Evolutionary conservation across 2,888 invertebrate genomes (phyloP), one percentile per base, ranked within the genome.

Genomic region (Cataglyphis cursor): DNA sequence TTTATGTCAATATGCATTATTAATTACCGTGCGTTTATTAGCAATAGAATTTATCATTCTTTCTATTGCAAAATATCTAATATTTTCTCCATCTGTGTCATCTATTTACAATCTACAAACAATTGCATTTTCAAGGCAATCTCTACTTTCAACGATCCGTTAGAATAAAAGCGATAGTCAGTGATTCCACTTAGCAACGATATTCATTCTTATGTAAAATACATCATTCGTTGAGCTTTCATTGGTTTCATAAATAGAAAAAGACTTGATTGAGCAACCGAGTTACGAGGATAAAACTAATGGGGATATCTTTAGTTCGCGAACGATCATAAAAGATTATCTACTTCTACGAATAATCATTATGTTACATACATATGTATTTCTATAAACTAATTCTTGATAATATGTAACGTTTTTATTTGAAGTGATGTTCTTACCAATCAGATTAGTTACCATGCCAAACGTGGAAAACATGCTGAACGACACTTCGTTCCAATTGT

Each of bases 401-500:
- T 21, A 74, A 65, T 18, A 31, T 12, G 48, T 48, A 21, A 75
- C 48, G 6, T 44, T 64, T n/a, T 66, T 12, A n/a, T 78, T 21
- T 35, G 15, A 68, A 21, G 0, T 38, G 44, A 68, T 61, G 64
- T 80, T 93, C 95, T 96, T 95, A 97, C 98, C 98, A 88, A 97
- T 96, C 93, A 98, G 96, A 93, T 97, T 97, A 82, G 97, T 97
- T 87, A 97, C 96, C 97, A 98, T 97, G 85, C 97, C 97, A 93
- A 98, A 98, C 3, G 98, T 98, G 31, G 98, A 97, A 93, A 97
- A 98, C 95, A 98, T 96, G 92, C 98, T 98, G 95, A 97, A 98
- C 94, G 98, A 97, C 54, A 98, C 97, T 95, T 98, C 98, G 92
- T 98, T 97, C 98, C 98, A 98, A 93, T 98, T 97, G 95, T 98